Percentiles rank a stretch among this genome's conserved stretches.
Evolutionary conservation across 2,113 vertebrate genomes (phyloP).

Genomic region (Oncorhynchus nerka): DNA sequence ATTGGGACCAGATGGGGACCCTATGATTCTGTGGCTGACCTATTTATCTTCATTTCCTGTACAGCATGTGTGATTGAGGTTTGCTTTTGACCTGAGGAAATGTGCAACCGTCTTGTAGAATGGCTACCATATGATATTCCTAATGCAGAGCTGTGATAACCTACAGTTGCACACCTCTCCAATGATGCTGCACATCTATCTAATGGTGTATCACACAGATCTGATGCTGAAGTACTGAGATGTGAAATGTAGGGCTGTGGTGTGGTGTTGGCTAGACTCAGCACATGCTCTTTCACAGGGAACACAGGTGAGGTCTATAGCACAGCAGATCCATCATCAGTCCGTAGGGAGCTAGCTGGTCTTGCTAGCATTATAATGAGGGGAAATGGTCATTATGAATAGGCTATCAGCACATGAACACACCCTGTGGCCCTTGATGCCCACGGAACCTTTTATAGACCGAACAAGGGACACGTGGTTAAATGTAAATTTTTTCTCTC

Average conservation of each 20-base stretch:
- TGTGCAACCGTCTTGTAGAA: slow-evolving; percentile 17
- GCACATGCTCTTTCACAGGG: slow-evolving; percentile 32
- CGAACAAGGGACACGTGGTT: slow-evolving; percentile 16
- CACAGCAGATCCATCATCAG: slow-evolving; percentile 21
- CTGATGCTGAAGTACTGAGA: background rate
- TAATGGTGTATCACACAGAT: background rate
- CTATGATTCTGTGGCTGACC: slow-evolving; percentile 64
- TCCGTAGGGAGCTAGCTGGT: slow-evolving; percentile 28
- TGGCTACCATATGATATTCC: slow-evolving; percentile 11
- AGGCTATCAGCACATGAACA: background rate
- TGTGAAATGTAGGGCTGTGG: background rate
- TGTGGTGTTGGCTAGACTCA: slow-evolving; percentile 18
- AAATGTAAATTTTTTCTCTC: slow-evolving; percentile 18
- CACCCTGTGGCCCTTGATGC: background rate
- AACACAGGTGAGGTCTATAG: slow-evolving; percentile 25
- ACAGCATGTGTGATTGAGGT: slow-evolving; percentile 31
- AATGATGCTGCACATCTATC: background rate
- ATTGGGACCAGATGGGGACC: slow-evolving; percentile 61
- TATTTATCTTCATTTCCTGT: slow-evolving; percentile 50
- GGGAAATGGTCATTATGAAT: slow-evolving; percentile 12
- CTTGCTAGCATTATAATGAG: slow-evolving; percentile 22
- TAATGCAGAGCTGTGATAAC: slow-evolving; percentile 1
- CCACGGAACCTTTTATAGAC: background rate
- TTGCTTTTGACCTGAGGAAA: slow-evolving; percentile 31
- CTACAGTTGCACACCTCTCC: background rate